A percentile compares a stretch with the other conserved stretches of the same genome.
phyloP scores from a whole-genome alignment of 2,797 vertebrate genomes.

The Schizopygopsis pylzovi region DNA sequence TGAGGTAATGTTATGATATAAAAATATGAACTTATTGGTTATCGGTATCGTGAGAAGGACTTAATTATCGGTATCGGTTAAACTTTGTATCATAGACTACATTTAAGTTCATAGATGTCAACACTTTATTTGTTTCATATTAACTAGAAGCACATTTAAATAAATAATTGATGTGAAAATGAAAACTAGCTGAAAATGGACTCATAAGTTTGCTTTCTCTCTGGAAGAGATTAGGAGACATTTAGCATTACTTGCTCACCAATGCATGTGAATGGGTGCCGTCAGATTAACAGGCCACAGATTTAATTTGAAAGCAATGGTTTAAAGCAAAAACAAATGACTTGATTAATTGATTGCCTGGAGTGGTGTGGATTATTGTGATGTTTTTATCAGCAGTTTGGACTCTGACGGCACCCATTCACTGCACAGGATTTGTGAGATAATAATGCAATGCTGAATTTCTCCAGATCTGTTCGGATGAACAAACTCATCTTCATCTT shows the following conservation, averaged over 20 bases:
- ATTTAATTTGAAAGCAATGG: background rate
- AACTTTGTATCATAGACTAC: too few relatives aligned
- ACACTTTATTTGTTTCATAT: background rate
- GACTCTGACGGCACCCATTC: too few relatives aligned
- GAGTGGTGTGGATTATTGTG: too few relatives aligned
- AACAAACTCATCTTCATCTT: too few relatives aligned
- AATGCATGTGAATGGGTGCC: background rate
- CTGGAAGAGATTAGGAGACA: background rate
- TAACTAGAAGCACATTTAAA: background rate
- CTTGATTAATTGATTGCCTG: too few relatives aligned
- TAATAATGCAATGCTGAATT: too few relatives aligned
- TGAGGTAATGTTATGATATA: background rate
- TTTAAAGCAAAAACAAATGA: background rate
- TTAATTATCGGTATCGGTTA: too few relatives aligned
- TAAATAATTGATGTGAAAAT: background rate
- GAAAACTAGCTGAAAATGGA: background rate
- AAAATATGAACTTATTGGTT: too few relatives aligned
- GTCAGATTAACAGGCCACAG: background rate
- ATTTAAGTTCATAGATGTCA: background rate
- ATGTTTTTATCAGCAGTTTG: too few relatives aligned
- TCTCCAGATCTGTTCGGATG: too few relatives aligned
- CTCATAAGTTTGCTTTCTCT: background rate
- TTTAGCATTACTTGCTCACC: background rate
- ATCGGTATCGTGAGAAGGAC: too few relatives aligned
- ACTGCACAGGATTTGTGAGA: too few relatives aligned